Conservation (phyloP, 30 jellyfish, hydroid and myxozoan species). For the Aurelia sp. region DNA sequence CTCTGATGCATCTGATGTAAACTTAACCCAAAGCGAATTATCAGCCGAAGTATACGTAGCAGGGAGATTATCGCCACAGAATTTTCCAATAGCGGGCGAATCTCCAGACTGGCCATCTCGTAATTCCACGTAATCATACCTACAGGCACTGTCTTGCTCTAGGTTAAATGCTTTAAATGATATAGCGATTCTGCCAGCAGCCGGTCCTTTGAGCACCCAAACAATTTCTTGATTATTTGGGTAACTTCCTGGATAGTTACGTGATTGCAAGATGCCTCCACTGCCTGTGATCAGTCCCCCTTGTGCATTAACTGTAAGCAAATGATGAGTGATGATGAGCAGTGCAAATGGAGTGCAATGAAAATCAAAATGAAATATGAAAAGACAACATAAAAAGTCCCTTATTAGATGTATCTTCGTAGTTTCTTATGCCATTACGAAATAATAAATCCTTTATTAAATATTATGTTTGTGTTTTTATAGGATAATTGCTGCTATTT, state of each 20-base stretch:
- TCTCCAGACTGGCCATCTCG: conserved; percentile 77
- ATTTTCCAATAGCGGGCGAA: conserved; percentile 57
- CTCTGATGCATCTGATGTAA: conserved; percentile 57
- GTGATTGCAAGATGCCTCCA: conserved; percentile 71
- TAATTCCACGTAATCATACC: conserved; percentile 66
- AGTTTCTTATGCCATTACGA: too few relatives aligned
- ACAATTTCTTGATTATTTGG: conserved; percentile 50
- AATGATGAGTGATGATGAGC: conserved; percentile 1
- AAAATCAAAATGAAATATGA: background rate
- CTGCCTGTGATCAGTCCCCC: conserved; percentile 84
- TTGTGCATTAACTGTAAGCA: conserved; percentile 58
- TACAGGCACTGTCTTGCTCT: conserved; percentile 77
- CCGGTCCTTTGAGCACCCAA: conserved; percentile 79
- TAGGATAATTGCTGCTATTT: too few relatives aligned
- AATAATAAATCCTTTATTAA: too few relatives aligned
- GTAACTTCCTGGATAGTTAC: conserved; percentile 64
- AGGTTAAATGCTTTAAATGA: conserved; percentile 47
- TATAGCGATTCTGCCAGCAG: conserved; percentile 57
- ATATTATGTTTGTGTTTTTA: too few relatives aligned
- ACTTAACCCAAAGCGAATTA: conserved; percentile 66
- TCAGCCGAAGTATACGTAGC: conserved; percentile 61
- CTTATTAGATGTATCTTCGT: too few relatives aligned
- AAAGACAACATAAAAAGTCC: background rate
- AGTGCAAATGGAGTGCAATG: background rate
- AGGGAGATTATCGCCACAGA: conserved; percentile 78